A percentile compares a stretch with the other conserved stretches of the same genome.
phyloP scores from a whole-genome alignment of 2,797 vertebrate species.

The Aldrovandia affinis region DNA sequence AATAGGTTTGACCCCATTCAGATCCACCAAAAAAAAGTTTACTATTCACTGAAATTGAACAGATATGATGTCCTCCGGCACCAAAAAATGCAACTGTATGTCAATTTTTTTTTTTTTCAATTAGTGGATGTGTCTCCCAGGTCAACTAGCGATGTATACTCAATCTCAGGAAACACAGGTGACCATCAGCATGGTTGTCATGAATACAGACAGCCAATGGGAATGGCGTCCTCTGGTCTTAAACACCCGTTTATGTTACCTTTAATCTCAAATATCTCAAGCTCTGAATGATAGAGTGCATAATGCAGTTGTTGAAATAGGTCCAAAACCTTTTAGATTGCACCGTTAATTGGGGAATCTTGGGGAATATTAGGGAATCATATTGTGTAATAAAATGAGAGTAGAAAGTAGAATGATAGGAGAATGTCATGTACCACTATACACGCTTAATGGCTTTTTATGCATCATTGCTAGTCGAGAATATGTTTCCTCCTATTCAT shows the following conservation, averaged over 20 bases:
- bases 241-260: not conserved
- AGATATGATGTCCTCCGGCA: too few species aligned
- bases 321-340: not conserved
- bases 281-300: not conserved
- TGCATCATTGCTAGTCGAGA: not conserved
- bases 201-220: not conserved
- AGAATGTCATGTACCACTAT: too few species aligned
- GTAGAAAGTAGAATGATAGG: too few species aligned
- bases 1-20: too few species aligned
- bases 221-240: not conserved
- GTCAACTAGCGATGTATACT: too few species aligned
- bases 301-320: not conserved
- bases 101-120: too few species aligned
- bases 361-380: too few species aligned
- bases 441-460: not conserved
- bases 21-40: too few species aligned
- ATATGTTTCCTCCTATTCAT: not conserved
- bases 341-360: not conserved
- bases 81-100: too few species aligned
- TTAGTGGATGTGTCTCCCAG: too few species aligned
- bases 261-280: not conserved
- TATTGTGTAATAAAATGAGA: too few species aligned
- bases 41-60: too few species aligned
- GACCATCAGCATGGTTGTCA: not conserved
- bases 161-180: not conserved